Base-by-base conservation (phyloP, 2,797 vertebrate genomes). In the Gymnoscopelus braueri region DNA sequence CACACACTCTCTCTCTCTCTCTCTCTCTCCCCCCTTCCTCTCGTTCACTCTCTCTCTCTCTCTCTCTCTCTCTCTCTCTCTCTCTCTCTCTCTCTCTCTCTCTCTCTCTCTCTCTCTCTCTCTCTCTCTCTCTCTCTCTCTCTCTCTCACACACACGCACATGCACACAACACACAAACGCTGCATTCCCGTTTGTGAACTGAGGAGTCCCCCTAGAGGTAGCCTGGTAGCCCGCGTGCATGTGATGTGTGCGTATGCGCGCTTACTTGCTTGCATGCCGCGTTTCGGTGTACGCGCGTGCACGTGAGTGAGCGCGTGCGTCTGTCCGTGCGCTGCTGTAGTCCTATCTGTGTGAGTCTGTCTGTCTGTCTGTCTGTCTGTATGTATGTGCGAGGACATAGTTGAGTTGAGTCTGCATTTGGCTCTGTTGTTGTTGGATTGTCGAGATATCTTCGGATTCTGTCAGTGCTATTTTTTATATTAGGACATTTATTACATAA, bases 171-270 rank as follows among this genome's bases (percentile, higher is more conserved):
- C 71, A 47, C 69, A 47, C 71, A 60, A 48, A 60, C 59, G 62
- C 73, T 53, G 62, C 69, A 52, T 73, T 77, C 74, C 63, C 67
- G 52, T 81, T 83, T 61, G 78, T 81, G 79, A 80, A 74, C 79
- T 58, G 69, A 62, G 63, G 82, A 84, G 87, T 84, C 81, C 87
- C 91, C 83, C 91, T 90, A 93, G 90, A 87, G 83, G 84, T 63
- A 29, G 73, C n/a, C 35, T 9, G 57, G 50, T 55, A 56, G 49
- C 23, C 44, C 14, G 49, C 58, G 54, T 51, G 8, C 6, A 12
- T 54, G 39, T 35, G 24, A 19, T 47, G 29, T 8, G 39, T 23
- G 26, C 26, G 54, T 53, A 15, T 50, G 4, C 58, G 24, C 44
- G 47, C 14, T 2, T n/a, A 24, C 19, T 39, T 51, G 24, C 24